A percentile compares a stretch with the other conserved stretches of the same genome.
Evolutionary conservation across 1,140 invertebrate genomes (phyloP).

Genomic region (Listronotus oregonensis): DNA sequence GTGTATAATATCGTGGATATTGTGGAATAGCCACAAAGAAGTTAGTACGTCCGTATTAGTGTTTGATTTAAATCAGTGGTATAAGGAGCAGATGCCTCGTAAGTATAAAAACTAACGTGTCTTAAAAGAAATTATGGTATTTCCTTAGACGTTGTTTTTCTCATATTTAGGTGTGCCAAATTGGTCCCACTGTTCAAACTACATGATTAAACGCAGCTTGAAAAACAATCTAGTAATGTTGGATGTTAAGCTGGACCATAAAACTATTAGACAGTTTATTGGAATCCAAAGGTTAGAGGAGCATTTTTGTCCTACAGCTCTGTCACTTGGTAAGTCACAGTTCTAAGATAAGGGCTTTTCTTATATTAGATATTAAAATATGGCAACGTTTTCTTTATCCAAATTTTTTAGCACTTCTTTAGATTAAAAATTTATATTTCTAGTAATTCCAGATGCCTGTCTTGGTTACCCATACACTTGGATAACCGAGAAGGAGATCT

Average conservation of each 20-base stretch:
- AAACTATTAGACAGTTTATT: conserved; percentile 53
- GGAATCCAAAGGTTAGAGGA: conserved; percentile 67
- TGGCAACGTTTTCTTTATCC: too few species aligned
- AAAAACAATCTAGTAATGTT: conserved; percentile 33
- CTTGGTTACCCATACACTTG: too few species aligned
- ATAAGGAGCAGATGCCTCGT: conserved; percentile 89
- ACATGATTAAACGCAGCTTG: conserved; percentile 40
- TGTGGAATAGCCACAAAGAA: conserved; percentile 40
- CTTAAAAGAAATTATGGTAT: conserved; percentile 6
- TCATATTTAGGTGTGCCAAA: conserved; percentile 40
- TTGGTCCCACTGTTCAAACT: conserved; percentile 40
- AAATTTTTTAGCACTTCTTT: too few species aligned
- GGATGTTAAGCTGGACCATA: conserved; percentile 55
- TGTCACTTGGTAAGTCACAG: conserved; percentile 71
- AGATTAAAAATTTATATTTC: too few species aligned
- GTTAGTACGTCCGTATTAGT: conserved; percentile 61
- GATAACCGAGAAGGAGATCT: background rate
- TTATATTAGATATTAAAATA: too few species aligned
- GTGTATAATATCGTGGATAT: conserved; percentile 56
- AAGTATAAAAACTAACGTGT: conserved; percentile 45
- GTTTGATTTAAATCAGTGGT: conserved; percentile 95
- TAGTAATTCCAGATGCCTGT: too few species aligned
- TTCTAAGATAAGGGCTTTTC: too few species aligned
- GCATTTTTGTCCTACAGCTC: conserved; percentile 79
- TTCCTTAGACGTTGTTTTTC: background rate